phyloP scores from a whole-genome alignment of 2,113 vertebrate species.

The Nothobranchius furzeri region DNA sequence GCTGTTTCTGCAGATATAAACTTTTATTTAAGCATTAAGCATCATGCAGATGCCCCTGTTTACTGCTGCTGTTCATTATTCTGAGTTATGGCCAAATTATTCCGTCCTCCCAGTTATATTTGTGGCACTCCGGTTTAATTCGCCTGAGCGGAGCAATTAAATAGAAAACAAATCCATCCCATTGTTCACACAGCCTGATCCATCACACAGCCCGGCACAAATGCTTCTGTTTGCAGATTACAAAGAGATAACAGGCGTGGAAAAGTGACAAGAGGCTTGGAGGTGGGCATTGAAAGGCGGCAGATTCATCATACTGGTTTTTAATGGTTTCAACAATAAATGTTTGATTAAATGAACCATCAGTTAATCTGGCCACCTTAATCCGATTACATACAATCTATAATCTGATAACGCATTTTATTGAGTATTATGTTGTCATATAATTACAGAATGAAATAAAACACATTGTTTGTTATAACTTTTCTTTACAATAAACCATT shows the following conservation, averaged over 20 bases:
- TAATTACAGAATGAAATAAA: too few species aligned
- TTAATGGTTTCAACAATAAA: too few species aligned
- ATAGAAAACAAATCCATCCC: constrained; percentile 35
- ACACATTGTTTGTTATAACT: too few species aligned
- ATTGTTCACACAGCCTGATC: constrained; percentile 15
- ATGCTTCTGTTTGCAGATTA: constrained; percentile 45
- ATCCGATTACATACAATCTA: too few species aligned
- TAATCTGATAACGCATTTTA: too few species aligned
- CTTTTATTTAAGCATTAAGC: constrained; percentile 1
- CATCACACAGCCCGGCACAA: constrained; percentile 33
- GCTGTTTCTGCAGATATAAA: not conserved
- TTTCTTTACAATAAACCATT: too few species aligned
- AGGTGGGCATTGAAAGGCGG: constrained; percentile 47
- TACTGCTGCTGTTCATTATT: constrained; percentile 19
- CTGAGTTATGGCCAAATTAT: constrained; percentile 22
- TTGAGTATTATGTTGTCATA: too few species aligned
- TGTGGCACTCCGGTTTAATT: not conserved
- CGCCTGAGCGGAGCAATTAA: constrained; percentile 48
- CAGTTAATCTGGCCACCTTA: too few species aligned
- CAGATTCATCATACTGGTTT: too few species aligned
- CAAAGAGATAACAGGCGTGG: constrained; percentile 29
- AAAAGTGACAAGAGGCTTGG: constrained; percentile 52
- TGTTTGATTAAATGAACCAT: too few species aligned
- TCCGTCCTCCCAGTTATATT: constrained; percentile 8
- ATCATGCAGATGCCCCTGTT: not conserved